Conservation (phyloP, 2,888 invertebrate species). For the Caenorhabditis sp. region DNA sequence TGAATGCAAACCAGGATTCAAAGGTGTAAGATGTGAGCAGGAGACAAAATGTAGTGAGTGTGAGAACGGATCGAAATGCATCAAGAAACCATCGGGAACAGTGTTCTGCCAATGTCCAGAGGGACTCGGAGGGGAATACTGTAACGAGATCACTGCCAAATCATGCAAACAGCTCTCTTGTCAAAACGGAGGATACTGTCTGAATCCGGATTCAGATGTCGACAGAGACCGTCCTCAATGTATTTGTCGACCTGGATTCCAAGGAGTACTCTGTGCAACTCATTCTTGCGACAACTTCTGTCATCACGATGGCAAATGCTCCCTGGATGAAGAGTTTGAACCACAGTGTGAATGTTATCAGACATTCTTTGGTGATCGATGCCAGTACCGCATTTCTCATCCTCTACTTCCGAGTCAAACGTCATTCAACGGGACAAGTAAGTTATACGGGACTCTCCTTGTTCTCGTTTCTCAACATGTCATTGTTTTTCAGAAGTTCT, state of each 20-base stretch:
- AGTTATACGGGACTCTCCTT: conserved; percentile 9
- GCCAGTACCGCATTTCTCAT: conserved; percentile 41
- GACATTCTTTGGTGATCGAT: conserved; percentile 56
- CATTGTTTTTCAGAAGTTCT: conserved; percentile 23
- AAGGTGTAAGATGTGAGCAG: conserved; percentile 48
- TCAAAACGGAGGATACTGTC: conserved; percentile 84
- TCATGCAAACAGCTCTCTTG: conserved; percentile 81
- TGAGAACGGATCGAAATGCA: conserved; percentile 84
- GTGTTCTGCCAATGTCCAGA: conserved; percentile 84
- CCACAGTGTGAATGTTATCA: conserved; percentile 52
- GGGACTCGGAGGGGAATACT: conserved; percentile 67
- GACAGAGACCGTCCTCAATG: conserved; percentile 84
- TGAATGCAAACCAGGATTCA: conserved; percentile 51
- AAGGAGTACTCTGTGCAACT: conserved; percentile 86
- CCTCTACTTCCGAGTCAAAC: neutral
- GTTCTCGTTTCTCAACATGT: too few species aligned
- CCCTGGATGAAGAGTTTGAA: conserved; percentile 20
- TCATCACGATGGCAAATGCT: conserved; percentile 50
- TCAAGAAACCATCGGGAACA: conserved; percentile 81
- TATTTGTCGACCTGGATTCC: conserved; percentile 85
- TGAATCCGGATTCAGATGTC: conserved; percentile 58
- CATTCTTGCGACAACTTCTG: conserved; percentile 54
- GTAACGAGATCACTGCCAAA: conserved; percentile 56
- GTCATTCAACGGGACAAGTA: conserved; percentile 23
- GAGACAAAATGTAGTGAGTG: conserved; percentile 81